Base-by-base conservation (phyloP, 2,113 vertebrate genomes). In the Arenaria interpres region DNA sequence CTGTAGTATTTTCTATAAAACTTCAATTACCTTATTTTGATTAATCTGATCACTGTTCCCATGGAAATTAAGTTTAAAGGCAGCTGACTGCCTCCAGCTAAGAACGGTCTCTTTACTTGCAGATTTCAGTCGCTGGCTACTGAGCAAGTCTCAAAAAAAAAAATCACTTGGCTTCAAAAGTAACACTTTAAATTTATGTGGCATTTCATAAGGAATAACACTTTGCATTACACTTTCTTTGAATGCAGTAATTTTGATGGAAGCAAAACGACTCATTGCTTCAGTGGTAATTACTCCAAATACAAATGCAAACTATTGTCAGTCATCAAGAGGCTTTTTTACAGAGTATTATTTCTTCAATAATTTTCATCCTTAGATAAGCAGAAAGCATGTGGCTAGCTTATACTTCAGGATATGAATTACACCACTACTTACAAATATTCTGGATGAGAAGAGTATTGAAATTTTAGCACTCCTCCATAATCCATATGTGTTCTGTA, bases 11-110 rank as follows among this genome's bases (percentile, higher is more conserved):
- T 95, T 87, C 73, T 96, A 50, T 92, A 95, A 95, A 93, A 85
- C 54, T 81, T 89, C 95, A 91, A 79, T 89, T 96, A 88, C 86
- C 14, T 78, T 89, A 96, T 96, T 97, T 95, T 96, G 89, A 97
- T 94, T 94, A 94, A 95, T 85, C 80, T 97, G 84, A 95, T 94
- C 84, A 82, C 83, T 82, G 92, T 96, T 96, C 84, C 94, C 73
- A 93, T 95, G 90, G 96, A 97, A 97, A 97, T 92, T 93, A 95
- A 96, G 80, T 85, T 92, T 95, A 89, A 95, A 95, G 84, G 74
- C 92, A 95, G 90, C 89, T 97, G 92, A 95, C 56, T 66, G 94
- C 95, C 95, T 96, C 84, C 86, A 96, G 97, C 95, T 96, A 96
- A 45, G 51, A 89, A 62, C 1, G 13, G 89, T 84, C 86, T 81